Evolutionary conservation across 2,888 invertebrate species (phyloP), one percentile per base, ranked within the genome.

Genomic region (Pedicia rivosa): DNA sequence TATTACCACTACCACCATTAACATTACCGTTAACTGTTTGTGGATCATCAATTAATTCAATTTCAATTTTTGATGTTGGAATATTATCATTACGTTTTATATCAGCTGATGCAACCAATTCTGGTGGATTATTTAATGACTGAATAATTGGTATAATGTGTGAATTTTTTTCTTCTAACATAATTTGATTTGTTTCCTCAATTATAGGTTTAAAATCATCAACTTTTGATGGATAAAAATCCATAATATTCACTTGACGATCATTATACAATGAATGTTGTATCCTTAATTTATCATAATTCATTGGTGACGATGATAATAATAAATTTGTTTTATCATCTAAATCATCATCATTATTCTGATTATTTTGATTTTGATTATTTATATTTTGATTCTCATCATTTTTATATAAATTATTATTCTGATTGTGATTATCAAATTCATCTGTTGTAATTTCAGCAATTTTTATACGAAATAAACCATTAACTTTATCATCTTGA

Each of bases 181-280:
- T 27, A 39, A 52, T 52, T 4, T 50, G 52, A 43, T 55, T 56
- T 24, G 51, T 52, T 30, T 49, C 52, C 28, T 46, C 46, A 40
- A 55, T 56, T 33, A 56, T 49, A 14, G 55, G 50, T 30, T 50
- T 52, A 31, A 57, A 55, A 35, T 60, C 57, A 13, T 59, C 57
- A 15, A 51, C 30, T 42, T 57, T 53, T 30, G 57, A 42, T 5
- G 59, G 58, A 47, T 57, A 57, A 10, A 57, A 44, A 44, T 59
- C 57, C 15, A 54, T 50, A 32, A 59, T 59, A 41, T 57, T 57
- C n/a, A 57, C 47, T 40, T 57, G 56, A 7, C 52, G 52, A 3
- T 27, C 39, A 33, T 25, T 40, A 14, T 36, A 19, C 6, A 27
- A 17, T 5, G 42, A 39, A 4, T 44, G 45, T n/a, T n/a, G n/a